A percentile compares a stretch with the other conserved stretches of the same genome.
Evolutionary conservation across 2,113 vertebrate genomes (phyloP).

Genomic region (Semicossyphus pulcher): DNA sequence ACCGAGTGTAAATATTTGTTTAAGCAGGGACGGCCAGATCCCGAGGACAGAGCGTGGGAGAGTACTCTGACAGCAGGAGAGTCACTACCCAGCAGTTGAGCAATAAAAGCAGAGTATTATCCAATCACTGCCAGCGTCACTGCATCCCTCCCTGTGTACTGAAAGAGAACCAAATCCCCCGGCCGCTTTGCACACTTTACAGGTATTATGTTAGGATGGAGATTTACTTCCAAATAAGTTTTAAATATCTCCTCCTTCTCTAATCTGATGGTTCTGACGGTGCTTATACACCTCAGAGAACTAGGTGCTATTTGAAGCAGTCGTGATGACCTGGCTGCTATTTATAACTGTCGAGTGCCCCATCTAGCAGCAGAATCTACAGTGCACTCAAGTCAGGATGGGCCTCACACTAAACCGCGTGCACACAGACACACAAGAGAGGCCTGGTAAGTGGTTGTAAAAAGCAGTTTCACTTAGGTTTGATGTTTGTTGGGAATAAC

Average conservation of each 20-base stretch:
- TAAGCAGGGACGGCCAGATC: conserved; percentile 45
- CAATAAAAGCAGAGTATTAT: conserved; percentile 55
- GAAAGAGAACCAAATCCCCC: conserved; percentile 10
- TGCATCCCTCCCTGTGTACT: conserved; percentile 3
- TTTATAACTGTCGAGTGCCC: conserved; percentile 57
- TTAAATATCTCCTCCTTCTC: conserved; percentile 12
- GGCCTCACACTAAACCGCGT: conserved; percentile 15
- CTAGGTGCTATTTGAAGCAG: conserved; percentile 37
- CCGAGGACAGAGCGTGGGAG: conserved; percentile 70
- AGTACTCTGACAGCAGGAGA: conserved; percentile 41
- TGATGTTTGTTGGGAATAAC: conserved; percentile 37
- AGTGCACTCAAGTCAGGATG: conserved; percentile 56
- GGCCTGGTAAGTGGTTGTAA: conserved; percentile 34
- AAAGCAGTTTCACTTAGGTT: conserved; percentile 38
- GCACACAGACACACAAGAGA: conserved; percentile 31
- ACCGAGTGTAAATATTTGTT: conserved; percentile 76
- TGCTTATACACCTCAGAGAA: conserved; percentile 9
- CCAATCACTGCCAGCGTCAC: conserved; percentile 37
- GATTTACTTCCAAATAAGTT: not conserved
- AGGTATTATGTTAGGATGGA: not conserved
- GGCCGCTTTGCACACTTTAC: not conserved
- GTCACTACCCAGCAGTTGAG: conserved; percentile 39
- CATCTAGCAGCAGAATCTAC: conserved; percentile 50
- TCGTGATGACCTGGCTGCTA: conserved; percentile 34
- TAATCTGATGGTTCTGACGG: conserved; percentile 9